Evolutionary conservation across 1,140 invertebrate species (phyloP), one percentile per base, ranked within the genome.

Genomic region (Listronotus oregonensis): DNA sequence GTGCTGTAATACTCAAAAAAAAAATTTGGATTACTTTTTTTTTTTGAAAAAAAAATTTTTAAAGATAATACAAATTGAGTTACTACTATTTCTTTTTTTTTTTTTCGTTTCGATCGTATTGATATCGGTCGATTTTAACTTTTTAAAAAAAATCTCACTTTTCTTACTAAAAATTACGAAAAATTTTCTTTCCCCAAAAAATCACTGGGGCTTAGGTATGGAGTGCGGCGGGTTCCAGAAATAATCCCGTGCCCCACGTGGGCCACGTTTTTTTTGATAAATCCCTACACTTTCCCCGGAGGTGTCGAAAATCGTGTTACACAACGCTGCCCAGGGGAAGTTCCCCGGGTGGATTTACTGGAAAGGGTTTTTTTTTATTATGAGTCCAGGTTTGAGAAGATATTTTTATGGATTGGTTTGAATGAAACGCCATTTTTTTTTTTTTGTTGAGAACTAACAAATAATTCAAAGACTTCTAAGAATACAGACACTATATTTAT

Each of bases 231-330:
- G 96, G 90, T 86, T 72, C 85, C 98, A 84, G 95, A 97, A 86
- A 97, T 98, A 78, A 90, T 92, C 78, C 95, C 95, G 66, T 97
- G 95, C 81, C 96, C 94, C 94, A 96, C 82, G 96, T 98, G 69
- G 96, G 96, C 63, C 96, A 98, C 83, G 96, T 99, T 71, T 99
- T 99, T 86, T 88, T 97, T 73, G 98, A 99, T 86, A 97, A 98
- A 82, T 97, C 93, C 71, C 98, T 99, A 99, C 84, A 96, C 96
- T 68, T 99, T 99, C 86, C 97, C 97, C 61, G 97, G 97, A 97
- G 97, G 96, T 97, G 72, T 93, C 94, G 75, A 95, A 94, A 81
- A 93, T 97, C 80, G 94, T 99, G 75, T 90, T 98, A 77, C 95
- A 97, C 83, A 98, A 98, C 85, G 94, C 95, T 73, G 95, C 94